A percentile compares a stretch with the other conserved stretches of the same genome.
phyloP scores from a whole-genome alignment of 2,888 invertebrate genomes.

The Apamea crenata region DNA sequence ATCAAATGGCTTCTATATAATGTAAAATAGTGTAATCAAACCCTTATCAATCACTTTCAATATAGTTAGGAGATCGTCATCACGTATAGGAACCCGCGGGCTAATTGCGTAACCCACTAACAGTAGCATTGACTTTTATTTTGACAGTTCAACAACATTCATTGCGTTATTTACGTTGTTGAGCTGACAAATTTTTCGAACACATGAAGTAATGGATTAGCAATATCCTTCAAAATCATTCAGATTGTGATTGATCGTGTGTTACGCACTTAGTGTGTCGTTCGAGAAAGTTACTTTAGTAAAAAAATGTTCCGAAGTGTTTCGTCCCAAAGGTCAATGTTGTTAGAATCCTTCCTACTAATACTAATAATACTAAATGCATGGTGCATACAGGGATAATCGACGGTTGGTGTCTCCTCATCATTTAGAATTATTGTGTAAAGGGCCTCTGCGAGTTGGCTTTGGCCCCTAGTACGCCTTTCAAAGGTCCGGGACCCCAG shows the following conservation, averaged over 20 bases:
- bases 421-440: too few relatives aligned
- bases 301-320: background rate
- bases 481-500: too few relatives aligned
- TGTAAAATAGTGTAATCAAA: constrained; percentile 37
- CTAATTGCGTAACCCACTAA: background rate
- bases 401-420: too few relatives aligned
- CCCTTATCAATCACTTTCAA: constrained; percentile 56
- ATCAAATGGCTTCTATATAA: constrained; percentile 39
- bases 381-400: too few relatives aligned
- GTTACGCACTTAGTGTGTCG: background rate
- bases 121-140: background rate
- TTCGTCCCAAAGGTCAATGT: background rate
- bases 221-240: background rate
- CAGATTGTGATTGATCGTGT: background rate
- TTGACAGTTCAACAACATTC: background rate
- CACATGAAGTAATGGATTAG: background rate
- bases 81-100: constrained; percentile 10
- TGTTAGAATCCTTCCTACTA: too few relatives aligned
- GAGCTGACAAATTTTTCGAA: background rate
- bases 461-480: too few relatives aligned
- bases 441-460: too few relatives aligned
- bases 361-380: too few relatives aligned
- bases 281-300: background rate
- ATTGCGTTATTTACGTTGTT: background rate
- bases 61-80: constrained; percentile 18